A percentile compares a stretch with the other conserved stretches of the same genome.
Evolutionary conservation across 2,113 vertebrate species (phyloP).

Genomic region (Petroica traversi): DNA sequence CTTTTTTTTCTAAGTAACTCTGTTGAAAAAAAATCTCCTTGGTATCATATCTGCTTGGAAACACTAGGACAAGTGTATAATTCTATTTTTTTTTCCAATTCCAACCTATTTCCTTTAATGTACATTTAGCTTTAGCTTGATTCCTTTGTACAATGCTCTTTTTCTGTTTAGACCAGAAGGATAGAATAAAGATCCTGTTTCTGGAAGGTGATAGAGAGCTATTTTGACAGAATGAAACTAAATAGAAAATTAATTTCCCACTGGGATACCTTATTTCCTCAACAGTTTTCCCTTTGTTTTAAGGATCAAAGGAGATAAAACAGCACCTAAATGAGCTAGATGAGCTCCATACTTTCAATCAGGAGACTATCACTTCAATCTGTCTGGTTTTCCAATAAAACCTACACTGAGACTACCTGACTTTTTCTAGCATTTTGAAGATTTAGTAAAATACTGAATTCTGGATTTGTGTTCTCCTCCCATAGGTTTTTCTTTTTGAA

Average conservation of each 20-base stretch:
- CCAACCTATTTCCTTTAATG: background rate
- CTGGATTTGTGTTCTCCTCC: background rate
- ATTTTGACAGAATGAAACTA: background rate
- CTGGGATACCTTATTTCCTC: background rate
- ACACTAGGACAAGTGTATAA: background rate
- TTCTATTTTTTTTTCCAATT: background rate
- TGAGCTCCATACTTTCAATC: background rate
- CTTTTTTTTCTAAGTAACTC: too few relatives aligned
- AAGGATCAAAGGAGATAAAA: background rate
- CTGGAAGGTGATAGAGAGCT: background rate
- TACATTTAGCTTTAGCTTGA: background rate
- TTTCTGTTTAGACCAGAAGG: background rate
- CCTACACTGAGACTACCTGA: background rate
- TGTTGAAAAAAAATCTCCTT: background rate
- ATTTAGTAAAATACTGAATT: background rate
- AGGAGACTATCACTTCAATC: background rate
- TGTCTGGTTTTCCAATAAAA: background rate
- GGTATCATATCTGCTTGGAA: background rate
- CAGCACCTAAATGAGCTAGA: background rate
- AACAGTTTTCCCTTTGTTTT: background rate
- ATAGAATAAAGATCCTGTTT: background rate
- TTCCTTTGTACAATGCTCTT: background rate
- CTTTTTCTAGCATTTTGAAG: background rate
- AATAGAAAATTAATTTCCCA: background rate
- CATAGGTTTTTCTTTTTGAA: background rate